Conservation (phyloP, 1,140 invertebrate species). For the Drosophila bipectinata region DNA sequence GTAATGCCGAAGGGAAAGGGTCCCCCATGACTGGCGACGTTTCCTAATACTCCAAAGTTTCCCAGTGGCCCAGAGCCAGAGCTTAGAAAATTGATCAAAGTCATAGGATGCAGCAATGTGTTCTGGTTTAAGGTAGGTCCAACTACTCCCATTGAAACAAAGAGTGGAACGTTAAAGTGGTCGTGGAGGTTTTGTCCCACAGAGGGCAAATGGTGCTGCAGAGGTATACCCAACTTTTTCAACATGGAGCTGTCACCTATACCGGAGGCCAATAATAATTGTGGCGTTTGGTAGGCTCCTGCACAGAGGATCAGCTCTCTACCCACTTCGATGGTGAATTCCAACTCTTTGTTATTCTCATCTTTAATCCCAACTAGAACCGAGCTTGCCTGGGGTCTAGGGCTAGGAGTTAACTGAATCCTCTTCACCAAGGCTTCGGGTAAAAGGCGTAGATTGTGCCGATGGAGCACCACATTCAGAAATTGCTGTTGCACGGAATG, state of each 20-base stretch:
- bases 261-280: slow-evolving; percentile 89
- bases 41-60: slow-evolving; percentile 87
- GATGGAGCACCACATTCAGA: slow-evolving; percentile 87
- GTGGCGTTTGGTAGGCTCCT: slow-evolving; percentile 89
- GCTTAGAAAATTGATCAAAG: slow-evolving; percentile 87
- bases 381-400: slow-evolving; percentile 37
- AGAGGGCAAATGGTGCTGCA: slow-evolving; percentile 85
- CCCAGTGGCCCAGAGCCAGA: slow-evolving; percentile 85
- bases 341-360: slow-evolving; percentile 68
- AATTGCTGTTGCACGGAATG: slow-evolving; percentile 89
- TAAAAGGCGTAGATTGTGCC: slow-evolving; percentile 89
- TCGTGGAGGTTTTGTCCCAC: slow-evolving; percentile 89
- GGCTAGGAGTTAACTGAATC: slow-evolving; percentile 73
- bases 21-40: slow-evolving; percentile 80
- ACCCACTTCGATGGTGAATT: slow-evolving; percentile 85
- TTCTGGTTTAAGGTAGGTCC: slow-evolving; percentile 86
- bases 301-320: slow-evolving; percentile 89
- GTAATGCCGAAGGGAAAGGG: slow-evolving; percentile 85
- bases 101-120: slow-evolving; percentile 86
- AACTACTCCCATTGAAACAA: slow-evolving; percentile 86
- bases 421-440: slow-evolving; percentile 87
- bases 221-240: slow-evolving; percentile 84
- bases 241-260: slow-evolving; percentile 86
- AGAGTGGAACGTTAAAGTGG: slow-evolving; percentile 89
- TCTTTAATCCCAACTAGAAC: slow-evolving; percentile 70